Percentiles rank a stretch among this genome's conserved stretches.
Evolutionary conservation across 2,113 vertebrate species (phyloP).

Genomic region (Varanus salvator): DNA sequence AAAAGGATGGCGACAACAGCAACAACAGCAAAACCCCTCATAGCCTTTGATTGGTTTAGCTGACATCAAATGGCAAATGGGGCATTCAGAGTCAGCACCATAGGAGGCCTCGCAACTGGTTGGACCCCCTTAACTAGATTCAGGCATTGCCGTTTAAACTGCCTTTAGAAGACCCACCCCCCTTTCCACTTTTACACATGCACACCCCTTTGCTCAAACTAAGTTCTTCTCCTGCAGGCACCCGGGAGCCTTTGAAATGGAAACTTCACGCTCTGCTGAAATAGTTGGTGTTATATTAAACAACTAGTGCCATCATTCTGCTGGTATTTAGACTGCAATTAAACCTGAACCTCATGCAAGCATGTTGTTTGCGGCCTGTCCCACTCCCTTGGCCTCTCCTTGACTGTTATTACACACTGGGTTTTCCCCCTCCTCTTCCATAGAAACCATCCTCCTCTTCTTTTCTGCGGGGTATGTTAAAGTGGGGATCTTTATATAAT

Average conservation of each 20-base stretch:
- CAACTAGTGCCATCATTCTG: conserved; percentile 57
- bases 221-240: conserved; percentile 39
- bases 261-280: conserved; percentile 60
- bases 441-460: background rate
- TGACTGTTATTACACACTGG: background rate
- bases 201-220: conserved; percentile 36
- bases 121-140: background rate
- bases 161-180: background rate
- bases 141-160: background rate
- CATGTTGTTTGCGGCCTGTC: background rate
- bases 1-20: conserved; percentile 7
- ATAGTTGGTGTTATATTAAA: conserved; percentile 51
- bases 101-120: conserved; percentile 5
- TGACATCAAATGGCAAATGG: conserved; percentile 41
- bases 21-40: background rate
- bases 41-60: conserved; percentile 37
- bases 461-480: background rate
- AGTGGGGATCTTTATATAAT: conserved; percentile 31
- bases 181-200: conserved; percentile 29
- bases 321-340: conserved; percentile 36
- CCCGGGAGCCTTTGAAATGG: conserved; percentile 48
- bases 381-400: background rate
- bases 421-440: background rate
- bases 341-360: conserved; percentile 36
- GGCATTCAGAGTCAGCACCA: conserved; percentile 24